phyloP scores from a whole-genome alignment of 1,140 invertebrate species.

The Steinernema khuongi region DNA sequence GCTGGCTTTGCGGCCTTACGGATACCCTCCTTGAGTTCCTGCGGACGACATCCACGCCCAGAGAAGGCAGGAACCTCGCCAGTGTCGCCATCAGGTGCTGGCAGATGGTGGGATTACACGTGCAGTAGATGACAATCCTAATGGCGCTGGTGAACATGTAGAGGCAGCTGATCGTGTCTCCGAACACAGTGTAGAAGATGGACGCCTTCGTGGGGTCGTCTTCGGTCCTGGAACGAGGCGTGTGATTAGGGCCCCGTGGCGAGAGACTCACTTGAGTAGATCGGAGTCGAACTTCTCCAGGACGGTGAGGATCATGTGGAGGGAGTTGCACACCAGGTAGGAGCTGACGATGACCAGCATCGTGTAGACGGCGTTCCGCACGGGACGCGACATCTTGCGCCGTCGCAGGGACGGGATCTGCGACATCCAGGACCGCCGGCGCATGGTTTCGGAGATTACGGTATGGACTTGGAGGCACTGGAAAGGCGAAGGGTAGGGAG shows the following conservation, averaged over 20 bases:
- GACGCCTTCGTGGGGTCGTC: constrained; percentile 26
- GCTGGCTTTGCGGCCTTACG: no score
- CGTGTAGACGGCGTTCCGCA: constrained; percentile 31
- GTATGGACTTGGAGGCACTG: constrained; percentile 18
- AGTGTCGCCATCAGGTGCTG: constrained; percentile 9
- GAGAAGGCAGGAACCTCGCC: neutral
- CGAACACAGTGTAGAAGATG: constrained; percentile 24
- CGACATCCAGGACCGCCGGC: neutral
- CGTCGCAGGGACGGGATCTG: neutral
- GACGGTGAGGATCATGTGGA: constrained; percentile 27
- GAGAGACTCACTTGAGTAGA: constrained; percentile 24
- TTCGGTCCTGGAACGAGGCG: constrained; percentile 16
- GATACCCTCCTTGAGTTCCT: neutral
- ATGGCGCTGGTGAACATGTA: constrained; percentile 33
- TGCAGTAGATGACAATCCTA: constrained; percentile 30
- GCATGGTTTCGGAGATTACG: constrained; percentile 3
- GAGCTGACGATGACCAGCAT: constrained; percentile 34
- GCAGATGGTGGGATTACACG: constrained; percentile 56
- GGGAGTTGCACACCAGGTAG: constrained; percentile 30
- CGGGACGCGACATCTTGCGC: neutral
- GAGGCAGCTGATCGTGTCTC: constrained; percentile 22
- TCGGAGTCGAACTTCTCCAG: constrained; percentile 27
- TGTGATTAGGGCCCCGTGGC: neutral
- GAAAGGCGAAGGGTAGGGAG: constrained; percentile 9
- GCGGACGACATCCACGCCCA: neutral